Evolutionary conservation across 2,113 vertebrate genomes (phyloP), one percentile per base, ranked within the genome.

Genomic region (Halichoeres trimaculatus): DNA sequence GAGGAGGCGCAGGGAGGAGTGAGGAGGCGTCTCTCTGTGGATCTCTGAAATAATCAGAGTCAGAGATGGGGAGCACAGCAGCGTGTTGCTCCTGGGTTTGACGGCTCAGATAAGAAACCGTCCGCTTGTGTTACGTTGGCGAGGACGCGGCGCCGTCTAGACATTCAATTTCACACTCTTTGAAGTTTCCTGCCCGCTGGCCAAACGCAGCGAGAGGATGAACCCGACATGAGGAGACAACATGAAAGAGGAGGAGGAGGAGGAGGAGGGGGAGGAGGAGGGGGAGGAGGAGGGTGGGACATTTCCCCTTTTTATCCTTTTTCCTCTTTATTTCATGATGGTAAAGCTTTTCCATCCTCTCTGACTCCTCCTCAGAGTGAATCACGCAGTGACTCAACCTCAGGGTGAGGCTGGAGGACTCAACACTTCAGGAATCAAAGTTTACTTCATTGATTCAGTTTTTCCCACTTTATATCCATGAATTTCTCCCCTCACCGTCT

Each of bases 91-190:
- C 23, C 22, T 4, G 41, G 52, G 45, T 10, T 30, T 30, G 63
- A 69, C 52, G 53, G 6, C 23, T 52, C 54, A 51, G 20, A 75
- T 57, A 60, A 51, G 20, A 75, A 51, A 36, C 0, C 22, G 5
- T 34, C 83, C 10, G 0, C 17, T 47, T n/a, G 54, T 53, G 36
- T 24, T 47, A 22, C 47, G 30, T 30, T 30, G n/a, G 66, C 14
- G 30, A 24, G 43, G 36, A 45, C 2, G 20, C 17, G 56, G 70
- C 50, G 72, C 36, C 22, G 85, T 90, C 85, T 90, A 86, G 88
- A 88, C 81, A 78, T 81, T 76, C 64, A 81, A 83, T 90, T 85
- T 88, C 81, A 90, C 81, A 85, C 65, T 74, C 72, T 75, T 77
- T 86, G 84, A 85, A 78, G 83, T 84, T 85, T 55, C 11, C 56